A percentile compares a stretch with the other conserved stretches of the same genome.
phyloP scores from a whole-genome alignment of 2,113 vertebrate species.

The Mesoclemmys tuberculata region DNA sequence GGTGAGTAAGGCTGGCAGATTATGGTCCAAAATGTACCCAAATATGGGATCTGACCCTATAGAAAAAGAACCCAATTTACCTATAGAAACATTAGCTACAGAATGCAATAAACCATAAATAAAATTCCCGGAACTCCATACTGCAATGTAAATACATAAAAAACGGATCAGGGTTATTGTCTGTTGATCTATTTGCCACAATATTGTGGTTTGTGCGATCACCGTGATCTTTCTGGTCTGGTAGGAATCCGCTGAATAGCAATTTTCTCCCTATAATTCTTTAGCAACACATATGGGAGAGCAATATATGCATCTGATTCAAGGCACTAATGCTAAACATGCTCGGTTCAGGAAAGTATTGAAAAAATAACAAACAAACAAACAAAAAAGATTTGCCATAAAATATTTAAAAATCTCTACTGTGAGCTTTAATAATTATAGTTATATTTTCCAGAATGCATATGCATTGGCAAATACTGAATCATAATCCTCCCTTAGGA shows the following conservation, averaged over 20 bases:
- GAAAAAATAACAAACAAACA: background rate
- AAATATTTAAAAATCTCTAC: background rate
- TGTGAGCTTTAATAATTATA: background rate
- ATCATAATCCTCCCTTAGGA: background rate
- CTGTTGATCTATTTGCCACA: background rate
- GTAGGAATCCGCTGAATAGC: background rate
- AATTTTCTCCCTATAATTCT: background rate
- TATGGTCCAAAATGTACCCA: too few relatives aligned
- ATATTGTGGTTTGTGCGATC: background rate
- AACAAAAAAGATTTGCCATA: background rate
- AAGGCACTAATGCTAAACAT: background rate
- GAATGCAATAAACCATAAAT: background rate
- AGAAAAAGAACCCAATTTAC: rapidly evolving
- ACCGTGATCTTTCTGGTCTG: background rate
- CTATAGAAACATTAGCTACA: background rate
- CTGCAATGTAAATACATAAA: background rate
- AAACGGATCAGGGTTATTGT: background rate
- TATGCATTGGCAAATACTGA: constrained; percentile 4
- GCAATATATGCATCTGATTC: background rate
- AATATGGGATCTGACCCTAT: rapidly evolving
- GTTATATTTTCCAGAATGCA: background rate
- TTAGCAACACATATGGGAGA: background rate
- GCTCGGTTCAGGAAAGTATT: background rate
- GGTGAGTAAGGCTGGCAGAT: background rate
- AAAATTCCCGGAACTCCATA: background rate